Percentiles rank a stretch among this genome's conserved stretches.
Evolutionary conservation across 2,888 invertebrate genomes (phyloP).

Genomic region (Galeopsomyia nigrocyanea): DNA sequence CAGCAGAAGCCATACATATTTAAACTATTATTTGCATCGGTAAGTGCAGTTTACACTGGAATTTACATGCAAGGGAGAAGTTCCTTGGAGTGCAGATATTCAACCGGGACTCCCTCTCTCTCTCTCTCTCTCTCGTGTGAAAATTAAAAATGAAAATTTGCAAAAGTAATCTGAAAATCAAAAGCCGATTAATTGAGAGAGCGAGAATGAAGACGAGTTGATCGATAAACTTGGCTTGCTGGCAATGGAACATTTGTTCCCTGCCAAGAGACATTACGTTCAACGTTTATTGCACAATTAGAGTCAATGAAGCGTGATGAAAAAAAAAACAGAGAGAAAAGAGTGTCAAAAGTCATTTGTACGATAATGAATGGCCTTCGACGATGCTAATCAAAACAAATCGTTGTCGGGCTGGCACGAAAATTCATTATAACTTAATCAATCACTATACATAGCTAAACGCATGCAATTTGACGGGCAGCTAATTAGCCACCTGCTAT

Average conservation of each 20-base stretch:
- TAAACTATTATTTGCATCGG: constrained; percentile 29
- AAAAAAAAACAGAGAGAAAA: no score
- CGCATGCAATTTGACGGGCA: constrained; percentile 34
- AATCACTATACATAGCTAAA: constrained; percentile 23
- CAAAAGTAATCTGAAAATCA: no score
- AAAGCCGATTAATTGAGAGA: no score
- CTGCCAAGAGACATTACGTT: constrained; percentile 27
- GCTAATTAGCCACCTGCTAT: constrained; percentile 42
- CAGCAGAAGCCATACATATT: constrained; percentile 23
- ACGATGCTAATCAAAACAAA: constrained; percentile 30
- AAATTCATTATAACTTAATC: constrained; percentile 41
- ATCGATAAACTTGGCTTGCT: constrained; percentile 12
- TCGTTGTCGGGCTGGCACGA: background rate
- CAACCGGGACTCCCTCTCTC: no score
- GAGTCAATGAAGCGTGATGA: no score
- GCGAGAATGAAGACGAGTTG: background rate
- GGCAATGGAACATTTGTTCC: constrained; percentile 4
- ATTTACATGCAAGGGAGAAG: constrained; percentile 11
- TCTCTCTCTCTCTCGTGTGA: background rate
- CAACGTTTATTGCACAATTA: constrained; percentile 5
- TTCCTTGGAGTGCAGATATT: background rate
- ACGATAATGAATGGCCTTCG: no score
- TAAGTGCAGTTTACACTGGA: constrained; percentile 20
- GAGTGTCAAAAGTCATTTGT: no score
- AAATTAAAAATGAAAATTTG: no score